Percentiles rank a stretch among this genome's conserved stretches.
Conservation (phyloP, 2,888 invertebrate species). For the Dynastes hyllus region DNA sequence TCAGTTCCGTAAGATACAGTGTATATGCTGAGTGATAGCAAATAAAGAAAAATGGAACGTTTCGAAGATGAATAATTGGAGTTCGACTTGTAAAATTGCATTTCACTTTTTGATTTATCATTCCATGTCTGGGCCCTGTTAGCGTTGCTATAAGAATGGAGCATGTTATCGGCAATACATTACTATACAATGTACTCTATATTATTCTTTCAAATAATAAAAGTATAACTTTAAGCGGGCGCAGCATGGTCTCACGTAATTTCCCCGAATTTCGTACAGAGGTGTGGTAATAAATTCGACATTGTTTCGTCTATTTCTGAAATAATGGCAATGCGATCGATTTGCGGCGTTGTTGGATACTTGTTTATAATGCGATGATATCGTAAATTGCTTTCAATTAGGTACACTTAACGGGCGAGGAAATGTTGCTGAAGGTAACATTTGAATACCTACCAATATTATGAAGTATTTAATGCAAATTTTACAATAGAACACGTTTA, state of each 20-base stretch:
- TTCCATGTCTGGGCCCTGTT: conserved; percentile 33
- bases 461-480: too few relatives aligned
- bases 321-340: conserved; percentile 11
- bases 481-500: too few relatives aligned
- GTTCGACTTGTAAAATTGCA: conserved; percentile 43
- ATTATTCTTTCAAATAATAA: conserved; percentile 1
- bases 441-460: too few relatives aligned
- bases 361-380: not conserved
- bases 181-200: not conserved
- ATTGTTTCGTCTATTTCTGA: conserved; percentile 43
- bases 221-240: conserved; percentile 31
- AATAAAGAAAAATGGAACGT: conserved; percentile 24
- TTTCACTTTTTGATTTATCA: conserved; percentile 36
- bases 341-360: not conserved
- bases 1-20: not conserved
- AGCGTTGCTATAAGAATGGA: conserved; percentile 16
- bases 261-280: conserved; percentile 8
- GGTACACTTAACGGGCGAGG: too few relatives aligned
- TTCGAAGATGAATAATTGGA: conserved; percentile 34
- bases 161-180: conserved; percentile 5
- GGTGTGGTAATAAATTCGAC: conserved; percentile 39
- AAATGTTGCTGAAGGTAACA: too few relatives aligned
- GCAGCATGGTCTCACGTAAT: conserved; percentile 33
- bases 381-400: not conserved
- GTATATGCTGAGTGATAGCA: not conserved